Conservation (phyloP, 2,888 invertebrate species). For the Limnephilus auricula region DNA sequence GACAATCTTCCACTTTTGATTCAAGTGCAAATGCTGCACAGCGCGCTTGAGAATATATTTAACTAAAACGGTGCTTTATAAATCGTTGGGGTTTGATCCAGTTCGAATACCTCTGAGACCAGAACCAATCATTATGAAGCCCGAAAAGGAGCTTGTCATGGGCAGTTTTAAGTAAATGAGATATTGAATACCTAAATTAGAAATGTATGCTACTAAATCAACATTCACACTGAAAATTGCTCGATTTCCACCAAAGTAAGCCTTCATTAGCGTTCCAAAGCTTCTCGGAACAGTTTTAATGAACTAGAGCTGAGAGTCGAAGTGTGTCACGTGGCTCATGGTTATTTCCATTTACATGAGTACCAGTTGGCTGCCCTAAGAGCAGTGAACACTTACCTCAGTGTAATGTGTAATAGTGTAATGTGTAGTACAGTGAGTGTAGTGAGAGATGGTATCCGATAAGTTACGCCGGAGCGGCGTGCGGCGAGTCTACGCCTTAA, state of each 20-base stretch:
- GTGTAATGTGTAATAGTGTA: background rate
- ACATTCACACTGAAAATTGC: background rate
- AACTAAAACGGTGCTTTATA: too few relatives aligned
- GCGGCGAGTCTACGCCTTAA: constrained; percentile 40
- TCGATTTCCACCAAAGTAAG: background rate
- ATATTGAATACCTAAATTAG: background rate
- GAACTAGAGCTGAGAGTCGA: background rate
- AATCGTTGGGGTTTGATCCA: too few relatives aligned
- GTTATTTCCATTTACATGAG: background rate
- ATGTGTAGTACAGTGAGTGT: background rate
- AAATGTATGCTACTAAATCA: background rate
- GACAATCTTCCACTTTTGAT: too few relatives aligned
- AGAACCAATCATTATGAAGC: too few relatives aligned
- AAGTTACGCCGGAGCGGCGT: background rate
- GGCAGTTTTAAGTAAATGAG: background rate
- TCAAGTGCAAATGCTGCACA: too few relatives aligned
- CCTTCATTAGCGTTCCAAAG: background rate
- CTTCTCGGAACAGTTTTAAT: background rate
- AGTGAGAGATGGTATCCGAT: constrained; percentile 14
- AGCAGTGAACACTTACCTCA: background rate
- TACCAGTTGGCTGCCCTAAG: background rate
- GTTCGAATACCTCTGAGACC: too few relatives aligned
- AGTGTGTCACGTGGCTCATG: background rate
- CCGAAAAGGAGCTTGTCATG: background rate
- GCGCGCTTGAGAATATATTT: too few relatives aligned